A percentile compares a stretch with the other conserved stretches of the same genome.
Evolutionary conservation across 2,888 invertebrate genomes (phyloP).

Genomic region (Papilio gigon): DNA sequence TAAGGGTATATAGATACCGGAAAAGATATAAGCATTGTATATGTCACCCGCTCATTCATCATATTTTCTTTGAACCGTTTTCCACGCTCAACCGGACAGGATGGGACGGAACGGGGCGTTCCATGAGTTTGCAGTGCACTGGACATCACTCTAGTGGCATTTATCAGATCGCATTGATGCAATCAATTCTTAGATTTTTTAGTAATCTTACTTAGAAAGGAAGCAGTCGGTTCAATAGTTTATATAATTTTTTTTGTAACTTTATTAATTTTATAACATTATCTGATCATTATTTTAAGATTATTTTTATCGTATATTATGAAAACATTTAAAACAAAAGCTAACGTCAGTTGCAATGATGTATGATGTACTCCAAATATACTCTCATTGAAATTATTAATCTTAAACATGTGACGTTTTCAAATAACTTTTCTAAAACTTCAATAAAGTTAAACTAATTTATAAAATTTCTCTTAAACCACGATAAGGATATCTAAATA

Average conservation of each 20-base stretch:
- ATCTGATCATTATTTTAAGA: not conserved
- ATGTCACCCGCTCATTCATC: not conserved
- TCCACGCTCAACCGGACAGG: not conserved
- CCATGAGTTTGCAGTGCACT: slow-evolving; percentile 3
- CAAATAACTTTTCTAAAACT: no score
- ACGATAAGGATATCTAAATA: slow-evolving; percentile 39
- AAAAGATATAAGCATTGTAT: slow-evolving; percentile 6
- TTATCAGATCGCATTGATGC: slow-evolving; percentile 31
- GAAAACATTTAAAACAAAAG: no score
- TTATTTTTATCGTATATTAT: no score
- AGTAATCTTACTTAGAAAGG: slow-evolving; percentile 2
- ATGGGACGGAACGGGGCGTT: not conserved
- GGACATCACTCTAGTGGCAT: slow-evolving; percentile 19
- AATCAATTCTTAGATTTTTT: slow-evolving; percentile 21
- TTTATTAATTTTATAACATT: not conserved
- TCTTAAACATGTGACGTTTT: no score
- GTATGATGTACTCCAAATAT: no score
- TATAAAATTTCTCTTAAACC: slow-evolving; percentile 25
- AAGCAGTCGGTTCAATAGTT: not conserved
- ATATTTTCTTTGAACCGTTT: slow-evolving; percentile 24
- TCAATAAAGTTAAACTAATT: no score
- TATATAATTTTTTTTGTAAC: not conserved
- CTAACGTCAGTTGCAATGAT: no score
- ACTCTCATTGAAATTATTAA: not conserved
- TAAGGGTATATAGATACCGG: not conserved